Evolutionary conservation across 1,140 invertebrate genomes (phyloP), one percentile per base, ranked within the genome.

Genomic region (Megalopta genalis): DNA sequence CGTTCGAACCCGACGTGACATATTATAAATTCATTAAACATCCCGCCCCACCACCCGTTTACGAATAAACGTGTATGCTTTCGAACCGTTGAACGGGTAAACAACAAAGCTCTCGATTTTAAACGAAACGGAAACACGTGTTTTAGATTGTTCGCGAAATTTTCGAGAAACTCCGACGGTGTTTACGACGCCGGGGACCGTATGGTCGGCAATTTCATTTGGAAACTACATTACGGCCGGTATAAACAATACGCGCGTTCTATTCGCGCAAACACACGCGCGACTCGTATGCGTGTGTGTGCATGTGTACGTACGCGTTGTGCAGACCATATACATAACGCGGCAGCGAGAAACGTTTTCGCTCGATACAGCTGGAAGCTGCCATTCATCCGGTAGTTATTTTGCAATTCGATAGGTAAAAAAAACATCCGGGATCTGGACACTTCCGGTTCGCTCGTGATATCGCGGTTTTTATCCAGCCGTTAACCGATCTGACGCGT

Each of bases 401-500:
- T 70, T 77, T 46, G 59, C 79, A 52, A n/a, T 68, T 74, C 23
- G 67, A 66, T 59, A 27, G n/a, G 73, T 69, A 42, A 54, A 62
- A 42, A 69, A 80, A 83, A 81, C 78, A 81, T 80, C 81, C 78
- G 78, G 67, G 32, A 62, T 68, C 52, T 12, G 14, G 67, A 16
- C 54, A 63, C 46, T 76, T 80, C 73, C 81, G 78, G 25, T 54
- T 69, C n/a, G 32, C 32, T 5, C 59, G 49, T 52, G 32, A 70
- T 76, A 59, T 32, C 66, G 63, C 59, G 25, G 46, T 42, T 64
- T 67, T 81, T 65, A 67, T 81, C 81, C 73, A 39, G 72, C 68
- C 71, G 62, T 83, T 80, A 81, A 71, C 63, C 63, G 78, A 77
- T 77, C 63, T 64, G 37, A 67, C 42, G 46, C 81, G 81, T 82